Evolutionary conservation across 1,140 invertebrate species (phyloP), one percentile per base, ranked within the genome.

Genomic region (Myzus persicae): DNA sequence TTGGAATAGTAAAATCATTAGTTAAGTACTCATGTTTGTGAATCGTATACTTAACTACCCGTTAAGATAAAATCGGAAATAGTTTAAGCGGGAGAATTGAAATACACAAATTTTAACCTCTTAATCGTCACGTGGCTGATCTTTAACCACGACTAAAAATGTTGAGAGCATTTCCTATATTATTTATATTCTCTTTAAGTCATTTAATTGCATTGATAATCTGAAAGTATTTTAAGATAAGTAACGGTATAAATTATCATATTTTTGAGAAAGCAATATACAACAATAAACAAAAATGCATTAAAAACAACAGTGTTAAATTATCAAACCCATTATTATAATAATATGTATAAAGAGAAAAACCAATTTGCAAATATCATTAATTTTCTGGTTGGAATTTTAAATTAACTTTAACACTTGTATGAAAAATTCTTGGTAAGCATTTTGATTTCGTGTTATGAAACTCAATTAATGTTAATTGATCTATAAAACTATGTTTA

Each of bases 191-290:
- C 42, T 84, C 24, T 42, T 40, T 24, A 26, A 84, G 9, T 11
- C 3, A 84, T 84, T 84, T 26, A 42, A 84, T 84, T 42, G 0
- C 22, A 84, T 42, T 84, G 1, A 42, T 84, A 84, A 67, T 67
- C 31, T n/a, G 59, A 76, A 76, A 84, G 24, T 84, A 84, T 84
- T 42, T 84, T 40, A 31, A 84, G 36, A 84, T 84, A 84, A 84
- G 31, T 42, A 42, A 26, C 9, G 5, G 24, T 42, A 26, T 42
- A 84, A 84, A 84, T 42, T 42, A 84, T 84, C 82, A 84, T 42
- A 84, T 84, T 31, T 67, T 67, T 4, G 42, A 40, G 76, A 81
- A 81, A 81, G 22, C 36, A 54, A 54, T 54, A 54, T 3, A 76
- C 6, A 76, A 76, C n/a, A 76, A 76, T 76, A n/a, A 76, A 76